Evolutionary conservation across 2,888 invertebrate genomes (phyloP), one percentile per base, ranked within the genome.

Genomic region (Caenorhabditis macrosperma): DNA sequence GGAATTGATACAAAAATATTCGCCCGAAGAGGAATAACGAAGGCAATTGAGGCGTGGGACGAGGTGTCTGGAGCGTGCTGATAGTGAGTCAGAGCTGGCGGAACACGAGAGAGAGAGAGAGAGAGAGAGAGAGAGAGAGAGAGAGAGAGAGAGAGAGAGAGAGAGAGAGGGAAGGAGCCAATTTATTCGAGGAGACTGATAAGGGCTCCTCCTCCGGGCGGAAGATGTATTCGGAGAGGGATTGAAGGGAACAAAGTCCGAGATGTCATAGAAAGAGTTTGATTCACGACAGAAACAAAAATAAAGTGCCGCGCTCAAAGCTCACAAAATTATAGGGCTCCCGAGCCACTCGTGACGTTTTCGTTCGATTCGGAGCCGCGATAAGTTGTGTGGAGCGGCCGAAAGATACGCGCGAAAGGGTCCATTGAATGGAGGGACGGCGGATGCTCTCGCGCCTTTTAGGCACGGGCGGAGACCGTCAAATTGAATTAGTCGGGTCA

Each of bases 401-500:
- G 30, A 41, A 46, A 30, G 41, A 41, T 44, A 41, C 30, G 48
- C 28, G 30, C 12, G 17, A 20, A 28, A 41, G 64, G 64, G 38
- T 52, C 54, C 54, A 35, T 35, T 67, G 44, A 67, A 55, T 55
- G 30, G 10, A n/a, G 1, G n/a, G 30, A 24, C n/a, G 17, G 20
- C 24, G 48, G 61, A 44, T 20, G n/a, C 44, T n/a, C 17, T 44
- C 44, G 44, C 50, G 61, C 69, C 69, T 69, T 69, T 69, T 60
- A 60, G 61, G 60, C 60, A 33, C 28, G 38, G 59, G 41, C 48
- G 50, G 17, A 24, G 69, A 50, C 63, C 44, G 63, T 72, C 72
- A 72, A 72, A 72, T 72, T 72, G 72, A 72, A 72, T 72, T 72
- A 72, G 72, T 46, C 54, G 63, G 72, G 71, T 71, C 71, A 71